Percentiles rank a stretch among this genome's conserved stretches.
These are phyloP conservation scores for Varanus salvator DNA, from an alignment of 2,113 vertebrate genomes.

Conservation along the genomic window DNA sequence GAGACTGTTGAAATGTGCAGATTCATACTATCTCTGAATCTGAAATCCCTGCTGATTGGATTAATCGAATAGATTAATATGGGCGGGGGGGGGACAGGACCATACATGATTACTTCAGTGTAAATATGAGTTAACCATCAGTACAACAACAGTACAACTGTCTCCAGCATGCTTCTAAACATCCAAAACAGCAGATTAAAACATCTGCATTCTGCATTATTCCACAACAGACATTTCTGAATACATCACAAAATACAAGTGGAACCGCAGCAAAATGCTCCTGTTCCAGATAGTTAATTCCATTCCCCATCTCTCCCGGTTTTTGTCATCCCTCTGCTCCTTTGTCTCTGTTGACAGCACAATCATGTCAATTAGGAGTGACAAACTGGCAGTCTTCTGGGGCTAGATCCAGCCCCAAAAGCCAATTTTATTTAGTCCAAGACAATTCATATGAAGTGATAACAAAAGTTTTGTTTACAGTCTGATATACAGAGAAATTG, in stretches of 20 bases:
- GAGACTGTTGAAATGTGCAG: too few species aligned
- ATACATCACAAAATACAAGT: not conserved
- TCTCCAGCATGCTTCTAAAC: not conserved
- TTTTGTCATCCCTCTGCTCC: not conserved
- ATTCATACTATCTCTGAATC: not conserved
- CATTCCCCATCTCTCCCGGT: not conserved
- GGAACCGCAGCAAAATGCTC: too few species aligned
- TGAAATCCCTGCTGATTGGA: not conserved
- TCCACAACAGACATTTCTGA: not conserved
- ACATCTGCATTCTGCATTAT: not conserved
- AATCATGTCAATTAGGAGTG: too few species aligned
- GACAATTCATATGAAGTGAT: not conserved
- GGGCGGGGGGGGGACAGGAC: not conserved
- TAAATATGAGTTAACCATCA: not conserved
- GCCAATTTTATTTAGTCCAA: not conserved
- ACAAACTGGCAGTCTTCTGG: not conserved
- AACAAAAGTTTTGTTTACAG: too few species aligned
- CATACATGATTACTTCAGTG: not conserved
- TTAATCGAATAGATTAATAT: not conserved
- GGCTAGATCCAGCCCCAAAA: not conserved
- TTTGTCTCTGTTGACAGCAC: not conserved
- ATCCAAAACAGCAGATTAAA: not conserved
- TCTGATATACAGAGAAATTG: too few species aligned
- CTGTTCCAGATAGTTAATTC: too few species aligned
- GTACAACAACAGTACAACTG: not conserved